A percentile compares a stretch with the other conserved stretches of the same genome.
phyloP scores from a whole-genome alignment of 2,797 vertebrate species.

The Dermochelys coriacea region DNA sequence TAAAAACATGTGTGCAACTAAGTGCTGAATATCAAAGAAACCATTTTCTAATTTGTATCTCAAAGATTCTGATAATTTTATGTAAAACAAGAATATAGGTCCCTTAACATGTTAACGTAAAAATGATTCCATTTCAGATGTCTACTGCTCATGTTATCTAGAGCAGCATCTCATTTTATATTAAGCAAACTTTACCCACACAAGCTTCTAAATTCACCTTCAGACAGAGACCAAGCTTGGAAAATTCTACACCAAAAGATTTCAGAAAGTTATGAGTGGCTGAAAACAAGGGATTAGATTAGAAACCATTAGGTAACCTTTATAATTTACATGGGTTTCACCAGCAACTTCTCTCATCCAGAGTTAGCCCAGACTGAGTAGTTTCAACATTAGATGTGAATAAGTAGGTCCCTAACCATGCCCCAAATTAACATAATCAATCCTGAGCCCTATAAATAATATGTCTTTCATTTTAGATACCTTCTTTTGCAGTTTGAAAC shows the following conservation, averaged over 20 bases:
- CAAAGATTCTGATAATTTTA: neutral
- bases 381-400: neutral
- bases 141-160: slow-evolving; percentile 11
- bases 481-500: neutral
- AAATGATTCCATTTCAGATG: neutral
- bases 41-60: neutral
- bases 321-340: neutral
- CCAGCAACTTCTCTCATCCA: neutral
- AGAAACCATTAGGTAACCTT: neutral
- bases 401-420: neutral
- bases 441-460: neutral
- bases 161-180: neutral
- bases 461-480: neutral
- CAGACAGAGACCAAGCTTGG: neutral
- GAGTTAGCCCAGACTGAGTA: neutral
- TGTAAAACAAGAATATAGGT: slow-evolving; percentile 24
- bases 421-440: neutral
- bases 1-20: neutral
- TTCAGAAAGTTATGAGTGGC: neutral
- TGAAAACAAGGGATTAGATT: neutral
- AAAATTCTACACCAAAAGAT: slow-evolving; percentile 26
- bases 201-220: slow-evolving; percentile 37
- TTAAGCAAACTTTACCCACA: slow-evolving; percentile 15
- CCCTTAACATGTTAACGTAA: slow-evolving; percentile 15
- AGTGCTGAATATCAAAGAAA: neutral